phyloP scores from a whole-genome alignment of 2,113 vertebrate genomes.

The Oreochromis aureus region DNA sequence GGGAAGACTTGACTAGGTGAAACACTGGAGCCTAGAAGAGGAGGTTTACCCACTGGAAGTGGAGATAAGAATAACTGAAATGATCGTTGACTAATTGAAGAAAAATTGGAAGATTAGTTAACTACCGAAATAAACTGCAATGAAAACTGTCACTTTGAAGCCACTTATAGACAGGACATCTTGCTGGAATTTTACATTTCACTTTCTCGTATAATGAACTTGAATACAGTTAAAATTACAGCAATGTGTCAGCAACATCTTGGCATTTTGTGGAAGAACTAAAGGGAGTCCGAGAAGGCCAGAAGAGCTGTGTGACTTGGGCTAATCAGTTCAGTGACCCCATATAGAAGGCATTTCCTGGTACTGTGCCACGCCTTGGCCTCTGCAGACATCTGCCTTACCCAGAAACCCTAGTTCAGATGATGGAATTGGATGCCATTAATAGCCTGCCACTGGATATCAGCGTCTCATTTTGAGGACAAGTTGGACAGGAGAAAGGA shows the following conservation, averaged over 20 bases:
- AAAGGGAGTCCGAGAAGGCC: neutral
- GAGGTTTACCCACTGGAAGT: neutral
- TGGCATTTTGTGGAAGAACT: neutral
- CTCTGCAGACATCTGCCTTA: slow-evolving; percentile 14
- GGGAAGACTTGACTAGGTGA: neutral
- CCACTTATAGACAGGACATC: neutral
- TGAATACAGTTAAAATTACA: neutral
- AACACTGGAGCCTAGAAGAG: neutral
- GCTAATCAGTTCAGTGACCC: neutral
- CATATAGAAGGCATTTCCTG: neutral
- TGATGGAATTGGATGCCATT: neutral
- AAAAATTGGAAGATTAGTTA: neutral
- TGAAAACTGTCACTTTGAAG: slow-evolving; percentile 21
- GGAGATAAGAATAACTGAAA: neutral
- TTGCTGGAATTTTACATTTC: neutral
- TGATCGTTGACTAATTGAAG: neutral
- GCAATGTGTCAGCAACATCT: neutral
- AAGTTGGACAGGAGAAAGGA: neutral
- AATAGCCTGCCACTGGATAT: neutral
- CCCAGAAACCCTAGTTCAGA: neutral
- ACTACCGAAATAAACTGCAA: neutral
- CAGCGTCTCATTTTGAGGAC: neutral
- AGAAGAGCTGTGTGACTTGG: neutral
- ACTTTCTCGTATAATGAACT: neutral
- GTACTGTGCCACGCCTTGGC: slow-evolving; percentile 11